Evolutionary conservation across 2,797 vertebrate genomes (phyloP).

Genomic region (Kryptolebias ocellatus): DNA sequence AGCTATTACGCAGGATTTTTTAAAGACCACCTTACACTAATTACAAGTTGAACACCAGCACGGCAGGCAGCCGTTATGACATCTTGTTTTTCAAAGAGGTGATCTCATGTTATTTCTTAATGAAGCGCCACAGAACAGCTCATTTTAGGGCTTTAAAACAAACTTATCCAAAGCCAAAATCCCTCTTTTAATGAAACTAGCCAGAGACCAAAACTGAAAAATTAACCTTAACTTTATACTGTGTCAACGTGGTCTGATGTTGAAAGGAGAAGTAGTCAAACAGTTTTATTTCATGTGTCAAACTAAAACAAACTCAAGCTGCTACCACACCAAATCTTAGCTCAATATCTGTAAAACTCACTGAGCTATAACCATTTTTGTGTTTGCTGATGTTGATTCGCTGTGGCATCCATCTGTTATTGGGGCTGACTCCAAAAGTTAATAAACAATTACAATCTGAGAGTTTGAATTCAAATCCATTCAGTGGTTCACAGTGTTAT

Average conservation of each 20-base stretch:
- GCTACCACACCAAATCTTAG: too few species aligned
- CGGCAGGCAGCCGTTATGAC: conserved; percentile 64
- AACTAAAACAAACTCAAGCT: too few species aligned
- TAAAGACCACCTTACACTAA: conserved; percentile 61
- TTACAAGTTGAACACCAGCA: conserved; percentile 61
- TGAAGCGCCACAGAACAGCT: conserved; percentile 28
- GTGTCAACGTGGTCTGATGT: conserved; percentile 26
- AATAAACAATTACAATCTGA: too few species aligned
- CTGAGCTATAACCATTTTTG: too few species aligned
- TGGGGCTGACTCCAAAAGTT: too few species aligned
- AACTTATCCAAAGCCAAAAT: conserved; percentile 24
- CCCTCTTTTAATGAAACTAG: background rate
- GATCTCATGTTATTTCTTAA: conserved; percentile 57
- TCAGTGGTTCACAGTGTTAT: too few species aligned
- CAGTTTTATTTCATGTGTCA: too few species aligned
- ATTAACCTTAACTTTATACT: conserved; percentile 15
- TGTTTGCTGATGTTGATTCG: too few species aligned
- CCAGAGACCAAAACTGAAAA: conserved; percentile 22
- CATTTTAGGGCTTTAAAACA: conserved; percentile 35
- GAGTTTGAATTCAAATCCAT: too few species aligned
- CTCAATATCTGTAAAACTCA: too few species aligned
- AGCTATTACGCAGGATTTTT: conserved; percentile 57
- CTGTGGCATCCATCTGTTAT: too few species aligned
- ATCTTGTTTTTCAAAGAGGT: conserved; percentile 52
- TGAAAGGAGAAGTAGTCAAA: conserved; percentile 24